Evolutionary conservation across 2,888 invertebrate species (phyloP), one percentile per base, ranked within the genome.

Genomic region (Drosophila infuscata): DNA sequence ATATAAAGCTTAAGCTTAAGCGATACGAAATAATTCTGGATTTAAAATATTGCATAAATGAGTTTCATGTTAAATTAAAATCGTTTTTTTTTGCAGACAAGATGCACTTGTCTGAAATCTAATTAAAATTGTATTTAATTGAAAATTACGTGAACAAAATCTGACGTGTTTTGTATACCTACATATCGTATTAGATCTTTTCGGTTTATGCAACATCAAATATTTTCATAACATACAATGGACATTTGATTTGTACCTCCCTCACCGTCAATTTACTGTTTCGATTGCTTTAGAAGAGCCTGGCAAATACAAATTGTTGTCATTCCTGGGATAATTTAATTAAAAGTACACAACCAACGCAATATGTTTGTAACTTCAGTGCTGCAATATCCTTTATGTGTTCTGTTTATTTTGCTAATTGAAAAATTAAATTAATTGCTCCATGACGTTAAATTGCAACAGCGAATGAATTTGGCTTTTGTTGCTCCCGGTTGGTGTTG

Each of bases 331-430:
- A 35, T 77, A 76, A 79, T 80, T 73, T 76, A 81, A 81, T 81
- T 81, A 81, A 81, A 83, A 81, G 54, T 32, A 66, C 57, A 74
- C 74, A 56, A 65, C 56, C 63, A 70, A 43, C 46, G 63, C 59
- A 41, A 53, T 63, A 30, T 60, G 54, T 79, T 62, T 74, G 70
- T 56, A 35, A 6, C 57, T 41, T 15, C 12, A 46, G 48, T 69
- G 29, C 49, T 57, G 20, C 30, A 17, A 29, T 70, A 43, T 70
- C 52, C 41, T 53, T 54, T 62, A 20, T 69, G 38, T 51, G 60
- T 35, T 65, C 52, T 81, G 79, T 79, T 81, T 70, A 70, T 80
- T 81, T 76, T 74, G 48, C 83, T 80, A 83, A 81, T 81, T 81
- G 74, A 80, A 81, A 81, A 83, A 81, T 83, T 48, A 60, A 83